These are phyloP conservation scores for Dicycla oo DNA, from an alignment of 2,888 invertebrate species.

Conservation along the genomic window DNA sequence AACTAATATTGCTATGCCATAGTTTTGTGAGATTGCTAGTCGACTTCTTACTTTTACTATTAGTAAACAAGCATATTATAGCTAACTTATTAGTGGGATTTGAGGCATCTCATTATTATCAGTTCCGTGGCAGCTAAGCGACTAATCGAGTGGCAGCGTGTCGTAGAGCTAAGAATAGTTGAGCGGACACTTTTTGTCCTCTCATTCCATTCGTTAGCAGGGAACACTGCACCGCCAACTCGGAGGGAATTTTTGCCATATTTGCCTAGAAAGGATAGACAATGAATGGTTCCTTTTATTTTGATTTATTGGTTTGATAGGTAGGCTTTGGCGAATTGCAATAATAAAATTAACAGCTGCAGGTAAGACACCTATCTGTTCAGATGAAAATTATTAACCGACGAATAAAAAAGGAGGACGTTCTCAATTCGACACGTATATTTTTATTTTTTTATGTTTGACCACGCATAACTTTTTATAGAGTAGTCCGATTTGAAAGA, in stretches of 20 bases:
- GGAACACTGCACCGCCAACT: constrained; percentile 65
- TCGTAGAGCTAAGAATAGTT: constrained; percentile 77
- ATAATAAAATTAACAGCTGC: constrained; percentile 16
- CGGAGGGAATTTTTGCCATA: constrained; percentile 68
- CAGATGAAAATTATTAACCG: not conserved
- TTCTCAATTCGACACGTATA: too few relatives aligned
- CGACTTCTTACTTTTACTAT: too few relatives aligned
- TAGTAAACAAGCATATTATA: not conserved
- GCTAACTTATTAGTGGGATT: not conserved
- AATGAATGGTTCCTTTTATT: constrained; percentile 55
- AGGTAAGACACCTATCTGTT: not conserved
- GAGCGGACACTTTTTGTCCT: constrained; percentile 80
- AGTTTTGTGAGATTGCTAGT: too few relatives aligned
- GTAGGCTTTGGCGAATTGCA: not conserved
- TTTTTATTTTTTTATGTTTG: too few relatives aligned
- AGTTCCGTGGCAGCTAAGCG: constrained; percentile 63
- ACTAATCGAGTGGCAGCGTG: constrained; percentile 77
- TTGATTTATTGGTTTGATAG: constrained; percentile 35
- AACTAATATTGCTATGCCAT: too few relatives aligned
- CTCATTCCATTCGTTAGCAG: constrained; percentile 79
- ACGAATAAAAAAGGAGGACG: too few relatives aligned
- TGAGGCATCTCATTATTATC: constrained; percentile 39
- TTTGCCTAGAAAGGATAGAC: constrained; percentile 60
- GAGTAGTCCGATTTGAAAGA: too few relatives aligned
- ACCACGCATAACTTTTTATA: too few relatives aligned